Conservation (phyloP, 2,113 vertebrate genomes). For the Nycticryphes semicollaris region DNA sequence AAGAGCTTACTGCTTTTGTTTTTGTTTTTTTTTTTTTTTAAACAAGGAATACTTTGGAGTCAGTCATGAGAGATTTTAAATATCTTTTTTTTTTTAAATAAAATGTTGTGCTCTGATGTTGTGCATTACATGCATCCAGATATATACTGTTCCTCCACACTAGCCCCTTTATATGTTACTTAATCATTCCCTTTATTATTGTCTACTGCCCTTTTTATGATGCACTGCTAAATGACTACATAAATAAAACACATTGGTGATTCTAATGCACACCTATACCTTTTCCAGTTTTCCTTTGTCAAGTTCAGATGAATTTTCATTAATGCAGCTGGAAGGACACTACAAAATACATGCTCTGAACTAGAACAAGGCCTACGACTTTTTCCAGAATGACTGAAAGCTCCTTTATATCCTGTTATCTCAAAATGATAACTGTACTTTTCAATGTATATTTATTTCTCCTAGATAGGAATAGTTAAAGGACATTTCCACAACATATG, state of each 20-base stretch:
- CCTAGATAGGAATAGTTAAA: conserved; percentile 1
- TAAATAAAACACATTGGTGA: neutral
- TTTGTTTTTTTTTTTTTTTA: neutral
- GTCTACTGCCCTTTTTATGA: neutral
- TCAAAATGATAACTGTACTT: conserved; percentile 19
- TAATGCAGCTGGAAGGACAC: neutral
- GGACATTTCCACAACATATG: conserved; percentile 34
- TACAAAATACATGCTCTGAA: neutral
- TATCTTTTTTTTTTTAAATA: neutral
- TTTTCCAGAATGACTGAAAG: conserved; percentile 27
- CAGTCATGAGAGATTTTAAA: neutral
- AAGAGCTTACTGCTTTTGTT: neutral
- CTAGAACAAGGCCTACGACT: neutral
- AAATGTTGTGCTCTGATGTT: neutral
- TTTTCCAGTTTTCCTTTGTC: neutral
- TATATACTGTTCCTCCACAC: neutral
- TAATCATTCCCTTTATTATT: neutral
- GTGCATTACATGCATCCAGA: neutral
- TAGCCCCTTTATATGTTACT: neutral
- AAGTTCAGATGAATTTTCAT: conserved; percentile 4
- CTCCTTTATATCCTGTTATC: conserved; percentile 28
- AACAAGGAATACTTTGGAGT: neutral
- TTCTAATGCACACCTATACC: neutral
- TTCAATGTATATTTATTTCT: conserved; percentile 46
- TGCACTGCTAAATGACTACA: neutral